These are phyloP conservation scores for Bryconaethiops microstoma DNA, from an alignment of 2,797 vertebrate species.

Conservation along the genomic window DNA sequence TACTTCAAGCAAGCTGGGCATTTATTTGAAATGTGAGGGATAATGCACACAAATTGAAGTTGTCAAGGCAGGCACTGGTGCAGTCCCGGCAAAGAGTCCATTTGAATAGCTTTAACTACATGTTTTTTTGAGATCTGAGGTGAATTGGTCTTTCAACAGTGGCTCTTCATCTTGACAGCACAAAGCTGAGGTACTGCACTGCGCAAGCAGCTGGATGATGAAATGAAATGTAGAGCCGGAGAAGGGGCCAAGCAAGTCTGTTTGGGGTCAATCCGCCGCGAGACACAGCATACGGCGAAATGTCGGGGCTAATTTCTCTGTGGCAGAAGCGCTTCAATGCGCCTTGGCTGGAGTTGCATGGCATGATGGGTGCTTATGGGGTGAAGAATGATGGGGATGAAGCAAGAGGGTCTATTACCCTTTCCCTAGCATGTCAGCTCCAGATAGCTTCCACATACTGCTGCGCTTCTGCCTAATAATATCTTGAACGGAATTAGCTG, in stretches of 20 bases:
- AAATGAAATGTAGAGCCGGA: slow-evolving; percentile 49
- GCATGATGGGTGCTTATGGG: slow-evolving; percentile 38
- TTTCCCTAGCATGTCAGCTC: slow-evolving; percentile 41
- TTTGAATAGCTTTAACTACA: slow-evolving; percentile 2
- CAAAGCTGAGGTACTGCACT: slow-evolving; percentile 5
- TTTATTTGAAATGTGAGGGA: neutral
- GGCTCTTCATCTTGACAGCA: slow-evolving; percentile 41
- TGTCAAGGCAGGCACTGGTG: neutral
- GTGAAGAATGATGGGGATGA: slow-evolving; percentile 43
- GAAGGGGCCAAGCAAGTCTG: slow-evolving; percentile 39
- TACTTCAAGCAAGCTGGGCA: neutral
- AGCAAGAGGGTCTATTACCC: slow-evolving; percentile 46
- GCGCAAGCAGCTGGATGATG: slow-evolving; percentile 39
- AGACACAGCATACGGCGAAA: slow-evolving; percentile 40
- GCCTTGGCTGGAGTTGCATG: slow-evolving; percentile 34
- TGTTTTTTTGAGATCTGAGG: slow-evolving; percentile 22
- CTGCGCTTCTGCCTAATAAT: slow-evolving; percentile 55
- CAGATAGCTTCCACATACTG: slow-evolving; percentile 38
- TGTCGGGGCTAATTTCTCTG: slow-evolving; percentile 49
- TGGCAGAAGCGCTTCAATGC: slow-evolving; percentile 31
- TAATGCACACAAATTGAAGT: neutral
- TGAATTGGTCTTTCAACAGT: slow-evolving; percentile 29
- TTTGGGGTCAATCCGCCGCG: slow-evolving; percentile 52
- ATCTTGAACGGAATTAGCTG: slow-evolving; percentile 63
- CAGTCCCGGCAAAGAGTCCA: neutral